These are phyloP conservation scores for Pedicia rivosa DNA, from an alignment of 2,888 invertebrate genomes.

Conservation along the genomic window DNA sequence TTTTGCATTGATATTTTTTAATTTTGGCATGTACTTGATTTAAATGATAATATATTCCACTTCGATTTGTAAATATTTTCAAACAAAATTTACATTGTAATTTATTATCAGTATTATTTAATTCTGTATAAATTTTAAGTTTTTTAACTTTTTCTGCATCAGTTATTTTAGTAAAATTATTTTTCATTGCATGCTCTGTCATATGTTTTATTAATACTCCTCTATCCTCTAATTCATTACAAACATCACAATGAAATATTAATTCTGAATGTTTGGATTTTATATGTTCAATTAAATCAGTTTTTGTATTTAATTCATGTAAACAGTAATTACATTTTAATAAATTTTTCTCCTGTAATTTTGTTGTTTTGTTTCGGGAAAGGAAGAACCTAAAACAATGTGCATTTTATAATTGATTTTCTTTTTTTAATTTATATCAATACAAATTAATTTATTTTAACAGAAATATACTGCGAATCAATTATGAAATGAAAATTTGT, in stretches of 20 bases:
- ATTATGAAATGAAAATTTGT: neutral
- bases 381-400: constrained; percentile 1
- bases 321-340: constrained; percentile 10
- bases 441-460: neutral
- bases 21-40: constrained; percentile 32
- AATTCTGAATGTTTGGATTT: constrained; percentile 22
- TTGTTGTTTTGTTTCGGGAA: neutral
- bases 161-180: constrained; percentile 7
- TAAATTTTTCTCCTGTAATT: neutral
- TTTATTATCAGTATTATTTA: constrained; percentile 15
- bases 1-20: constrained; percentile 33
- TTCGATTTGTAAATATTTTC: constrained; percentile 32
- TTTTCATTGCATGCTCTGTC: constrained; percentile 26
- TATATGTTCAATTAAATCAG: constrained; percentile 20
- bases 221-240: constrained; percentile 26
- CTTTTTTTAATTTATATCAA: neutral
- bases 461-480: neutral
- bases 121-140: constrained; percentile 4
- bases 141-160: constrained; percentile 1
- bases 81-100: constrained; percentile 34
- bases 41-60: constrained; percentile 37
- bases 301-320: constrained; percentile 4
- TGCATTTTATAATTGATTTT: neutral
- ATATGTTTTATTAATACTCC: constrained; percentile 29
- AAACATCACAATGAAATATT: constrained; percentile 32